phyloP scores from a whole-genome alignment of 2,113 vertebrate species.

The Aegithalos caudatus region DNA sequence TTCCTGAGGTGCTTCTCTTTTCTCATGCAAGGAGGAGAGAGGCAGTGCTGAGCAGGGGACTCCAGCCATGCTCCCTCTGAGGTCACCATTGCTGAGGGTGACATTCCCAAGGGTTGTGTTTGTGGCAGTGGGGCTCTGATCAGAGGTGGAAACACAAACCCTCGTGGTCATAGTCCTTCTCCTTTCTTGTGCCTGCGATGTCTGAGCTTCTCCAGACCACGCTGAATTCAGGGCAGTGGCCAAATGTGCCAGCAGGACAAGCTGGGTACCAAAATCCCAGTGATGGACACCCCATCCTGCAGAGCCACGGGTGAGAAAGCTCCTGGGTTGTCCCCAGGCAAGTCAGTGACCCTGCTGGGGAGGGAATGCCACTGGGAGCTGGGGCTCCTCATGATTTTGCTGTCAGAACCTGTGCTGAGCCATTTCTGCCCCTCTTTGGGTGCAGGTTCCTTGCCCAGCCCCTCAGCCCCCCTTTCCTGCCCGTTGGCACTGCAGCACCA shows the following conservation, averaged over 20 bases:
- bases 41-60: neutral
- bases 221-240: neutral
- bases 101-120: neutral
- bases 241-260: neutral
- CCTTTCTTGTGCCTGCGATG: neutral
- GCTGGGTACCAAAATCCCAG: neutral
- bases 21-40: neutral
- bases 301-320: neutral
- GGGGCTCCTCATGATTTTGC: neutral
- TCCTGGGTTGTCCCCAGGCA: neutral
- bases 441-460: neutral
- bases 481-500: rapidly evolving
- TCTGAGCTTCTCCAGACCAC: neutral
- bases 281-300: neutral
- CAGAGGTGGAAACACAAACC: neutral
- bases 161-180: neutral
- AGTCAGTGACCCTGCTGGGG: neutral
- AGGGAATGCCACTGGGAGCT: neutral
- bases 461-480: neutral
- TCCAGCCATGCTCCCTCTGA: rapidly evolving
- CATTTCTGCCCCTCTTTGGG: neutral
- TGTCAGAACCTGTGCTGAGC: neutral
- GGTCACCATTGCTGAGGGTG: neutral
- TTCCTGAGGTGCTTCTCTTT: constrained; percentile 15
- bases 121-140: neutral